Conservation (phyloP, 2,113 vertebrate species). For the Symphodus melops region DNA sequence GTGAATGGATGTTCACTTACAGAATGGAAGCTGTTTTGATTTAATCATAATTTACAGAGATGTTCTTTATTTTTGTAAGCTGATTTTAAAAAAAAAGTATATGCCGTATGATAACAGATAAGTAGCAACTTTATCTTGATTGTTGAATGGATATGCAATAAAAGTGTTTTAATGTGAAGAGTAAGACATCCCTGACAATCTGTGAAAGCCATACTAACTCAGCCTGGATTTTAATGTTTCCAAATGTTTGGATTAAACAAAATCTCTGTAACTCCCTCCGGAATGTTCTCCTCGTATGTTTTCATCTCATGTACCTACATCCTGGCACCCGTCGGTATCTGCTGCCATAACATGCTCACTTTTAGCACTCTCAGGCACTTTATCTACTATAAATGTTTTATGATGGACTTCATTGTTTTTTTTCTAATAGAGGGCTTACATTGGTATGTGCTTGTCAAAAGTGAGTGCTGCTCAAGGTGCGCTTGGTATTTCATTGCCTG, state of each 20-base stretch:
- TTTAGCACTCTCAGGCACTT: slow-evolving; percentile 64
- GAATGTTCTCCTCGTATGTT: neutral
- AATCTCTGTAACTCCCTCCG: slow-evolving; percentile 1
- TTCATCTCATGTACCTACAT: slow-evolving; percentile 14
- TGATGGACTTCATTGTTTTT: slow-evolving; percentile 76
- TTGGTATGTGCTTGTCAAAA: slow-evolving; percentile 69
- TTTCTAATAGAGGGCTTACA: slow-evolving; percentile 69
- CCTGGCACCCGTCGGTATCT: slow-evolving; percentile 28
- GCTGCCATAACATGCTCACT: slow-evolving; percentile 52
- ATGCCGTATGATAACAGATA: slow-evolving; percentile 36
- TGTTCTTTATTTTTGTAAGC: slow-evolving; percentile 43
- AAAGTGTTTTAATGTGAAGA: neutral
- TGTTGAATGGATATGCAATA: neutral
- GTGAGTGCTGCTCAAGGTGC: slow-evolving; percentile 73
- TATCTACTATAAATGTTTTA: slow-evolving; percentile 78
- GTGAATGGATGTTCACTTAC: neutral
- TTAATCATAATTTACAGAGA: neutral
- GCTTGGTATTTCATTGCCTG: slow-evolving; percentile 77
- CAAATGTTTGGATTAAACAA: slow-evolving; percentile 33
- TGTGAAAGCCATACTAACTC: neutral
- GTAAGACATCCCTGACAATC: neutral
- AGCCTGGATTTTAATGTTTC: neutral
- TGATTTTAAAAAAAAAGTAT: slow-evolving; percentile 21
- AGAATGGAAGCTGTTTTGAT: neutral
- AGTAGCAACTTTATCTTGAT: slow-evolving; percentile 19